These are phyloP conservation scores for Argynnis bischoffii DNA, from an alignment of 2,888 invertebrate genomes.

Conservation along the genomic window DNA sequence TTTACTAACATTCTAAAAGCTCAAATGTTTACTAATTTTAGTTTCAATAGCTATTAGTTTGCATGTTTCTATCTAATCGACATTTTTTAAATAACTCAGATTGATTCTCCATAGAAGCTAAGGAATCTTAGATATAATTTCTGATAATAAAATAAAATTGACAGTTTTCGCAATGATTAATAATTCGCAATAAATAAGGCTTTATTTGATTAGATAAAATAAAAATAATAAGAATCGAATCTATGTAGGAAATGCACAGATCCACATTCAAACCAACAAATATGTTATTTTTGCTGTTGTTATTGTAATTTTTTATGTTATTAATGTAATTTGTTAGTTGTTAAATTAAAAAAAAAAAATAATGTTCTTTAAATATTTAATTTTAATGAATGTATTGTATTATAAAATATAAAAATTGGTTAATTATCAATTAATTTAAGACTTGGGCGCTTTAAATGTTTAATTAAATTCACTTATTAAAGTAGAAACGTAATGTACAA, in stretches of 20 bases:
- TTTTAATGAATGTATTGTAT: no score
- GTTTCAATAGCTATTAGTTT: constrained; percentile 13
- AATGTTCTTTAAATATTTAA: no score
- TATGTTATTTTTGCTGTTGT: not conserved
- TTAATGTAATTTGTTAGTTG: not conserved
- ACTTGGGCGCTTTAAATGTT: not conserved
- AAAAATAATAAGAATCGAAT: constrained; percentile 2
- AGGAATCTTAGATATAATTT: not conserved
- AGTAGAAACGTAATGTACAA: constrained; percentile 29
- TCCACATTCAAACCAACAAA: not conserved
- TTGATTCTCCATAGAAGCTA: not conserved
- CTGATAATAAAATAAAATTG: not conserved
- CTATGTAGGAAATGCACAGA: constrained; percentile 5
- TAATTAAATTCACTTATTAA: constrained; percentile 7
- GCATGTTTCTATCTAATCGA: constrained; percentile 8
- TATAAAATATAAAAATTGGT: not conserved
- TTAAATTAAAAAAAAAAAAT: no score
- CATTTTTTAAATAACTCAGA: constrained; percentile 1
- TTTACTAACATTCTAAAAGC: constrained; percentile 12
- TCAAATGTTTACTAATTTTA: constrained; percentile 7
- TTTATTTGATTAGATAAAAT: not conserved
- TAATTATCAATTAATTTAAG: not conserved
- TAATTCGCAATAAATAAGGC: no score
- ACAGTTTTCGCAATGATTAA: not conserved
- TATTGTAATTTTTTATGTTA: not conserved